A percentile compares a stretch with the other conserved stretches of the same genome.
Conservation (phyloP, 2,113 vertebrate genomes). For the Albula glossodonta region DNA sequence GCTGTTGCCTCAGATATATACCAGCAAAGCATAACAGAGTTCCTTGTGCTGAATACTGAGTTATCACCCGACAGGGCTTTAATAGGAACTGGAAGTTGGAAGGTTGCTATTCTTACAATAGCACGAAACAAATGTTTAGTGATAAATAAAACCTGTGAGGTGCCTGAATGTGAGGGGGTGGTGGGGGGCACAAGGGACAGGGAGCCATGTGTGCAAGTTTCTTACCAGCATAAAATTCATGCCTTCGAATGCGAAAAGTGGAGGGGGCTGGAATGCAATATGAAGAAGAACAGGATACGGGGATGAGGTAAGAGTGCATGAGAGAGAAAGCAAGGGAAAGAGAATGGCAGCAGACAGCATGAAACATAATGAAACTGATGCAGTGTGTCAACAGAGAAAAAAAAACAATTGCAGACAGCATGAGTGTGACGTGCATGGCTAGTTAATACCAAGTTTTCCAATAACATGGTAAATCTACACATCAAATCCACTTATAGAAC, state of each 20-base stretch:
- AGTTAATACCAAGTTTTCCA: background rate
- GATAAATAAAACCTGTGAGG: background rate
- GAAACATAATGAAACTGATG: background rate
- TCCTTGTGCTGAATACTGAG: background rate
- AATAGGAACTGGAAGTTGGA: background rate
- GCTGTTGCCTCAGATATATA: background rate
- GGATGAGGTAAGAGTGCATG: slow-evolving; percentile 59
- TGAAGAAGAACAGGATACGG: slow-evolving; percentile 38
- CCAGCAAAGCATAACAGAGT: background rate
- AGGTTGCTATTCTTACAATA: background rate
- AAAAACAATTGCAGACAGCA: slow-evolving; percentile 12
- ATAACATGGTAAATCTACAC: background rate
- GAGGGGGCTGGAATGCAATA: slow-evolving; percentile 61
- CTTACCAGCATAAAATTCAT: slow-evolving; percentile 72
- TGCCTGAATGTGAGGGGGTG: background rate
- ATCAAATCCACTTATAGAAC: background rate
- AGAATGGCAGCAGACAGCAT: slow-evolving; percentile 24
- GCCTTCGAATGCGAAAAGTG: slow-evolving; percentile 68
- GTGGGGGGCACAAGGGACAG: background rate
- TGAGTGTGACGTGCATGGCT: background rate
- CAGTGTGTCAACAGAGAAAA: slow-evolving; percentile 11
- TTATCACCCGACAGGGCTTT: background rate
- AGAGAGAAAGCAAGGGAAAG: slow-evolving; percentile 38
- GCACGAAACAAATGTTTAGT: background rate
- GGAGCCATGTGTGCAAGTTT: slow-evolving; percentile 25